These are phyloP conservation scores for Neotragus pygmaeus DNA, from an alignment of 2,113 vertebrate genomes.

Conservation along the genomic window DNA sequence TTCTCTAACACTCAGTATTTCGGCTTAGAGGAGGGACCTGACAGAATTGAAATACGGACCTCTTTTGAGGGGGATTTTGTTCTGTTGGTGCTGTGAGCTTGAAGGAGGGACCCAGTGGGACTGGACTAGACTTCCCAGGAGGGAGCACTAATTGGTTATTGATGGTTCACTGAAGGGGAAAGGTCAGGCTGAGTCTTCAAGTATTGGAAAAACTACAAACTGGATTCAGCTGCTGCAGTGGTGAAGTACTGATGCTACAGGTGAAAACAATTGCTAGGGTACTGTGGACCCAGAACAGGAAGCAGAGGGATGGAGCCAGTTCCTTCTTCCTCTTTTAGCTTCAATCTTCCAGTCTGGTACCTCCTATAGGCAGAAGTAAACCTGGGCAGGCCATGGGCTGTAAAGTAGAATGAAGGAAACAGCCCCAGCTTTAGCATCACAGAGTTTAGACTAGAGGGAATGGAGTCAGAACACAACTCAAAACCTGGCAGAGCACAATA, in stretches of 20 bases:
- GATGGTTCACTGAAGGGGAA: not conserved
- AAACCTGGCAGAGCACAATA: not conserved
- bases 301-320: not conserved
- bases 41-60: not conserved
- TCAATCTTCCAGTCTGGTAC: rapidly evolving
- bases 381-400: not conserved
- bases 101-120: not conserved
- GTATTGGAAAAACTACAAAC: not conserved
- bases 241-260: not conserved
- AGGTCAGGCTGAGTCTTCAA: not conserved
- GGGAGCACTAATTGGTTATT: not conserved
- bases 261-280: not conserved
- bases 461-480: not conserved
- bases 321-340: not conserved
- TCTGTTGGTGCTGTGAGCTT: not conserved
- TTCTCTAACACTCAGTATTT: not conserved
- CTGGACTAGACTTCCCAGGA: not conserved
- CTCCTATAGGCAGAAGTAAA: not conserved
- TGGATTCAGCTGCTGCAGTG: not conserved
- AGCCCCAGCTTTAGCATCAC: too few relatives aligned
- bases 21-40: not conserved
- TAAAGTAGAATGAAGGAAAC: not conserved
- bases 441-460: not conserved
- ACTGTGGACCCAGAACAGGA: not conserved
- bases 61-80: not conserved